A percentile compares a stretch with the other conserved stretches of the same genome.
Evolutionary conservation across 2,888 invertebrate genomes (phyloP).

Genomic region (Didymodactylos carnosus): DNA sequence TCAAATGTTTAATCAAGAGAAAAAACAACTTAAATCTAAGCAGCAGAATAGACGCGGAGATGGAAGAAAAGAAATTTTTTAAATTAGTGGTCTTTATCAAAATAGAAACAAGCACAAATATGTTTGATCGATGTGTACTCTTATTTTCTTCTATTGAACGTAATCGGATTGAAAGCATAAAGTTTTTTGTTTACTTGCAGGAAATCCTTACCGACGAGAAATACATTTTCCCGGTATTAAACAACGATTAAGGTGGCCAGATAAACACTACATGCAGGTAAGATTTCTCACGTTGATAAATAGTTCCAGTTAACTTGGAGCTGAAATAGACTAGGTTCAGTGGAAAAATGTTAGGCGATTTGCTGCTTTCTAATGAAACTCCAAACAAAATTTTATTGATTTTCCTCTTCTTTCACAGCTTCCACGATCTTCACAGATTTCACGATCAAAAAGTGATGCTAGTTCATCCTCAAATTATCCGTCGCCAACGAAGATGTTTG

Average conservation of each 20-base stretch:
- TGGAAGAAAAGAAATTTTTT: no score
- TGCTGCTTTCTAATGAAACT: no score
- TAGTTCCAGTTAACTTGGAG: no score
- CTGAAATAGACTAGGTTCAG: no score
- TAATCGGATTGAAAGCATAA: not conserved
- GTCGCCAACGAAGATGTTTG: not conserved
- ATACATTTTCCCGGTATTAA: not conserved
- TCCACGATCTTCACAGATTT: no score
- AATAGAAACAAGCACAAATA: not conserved
- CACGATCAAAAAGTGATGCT: not conserved
- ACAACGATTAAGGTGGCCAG: not conserved
- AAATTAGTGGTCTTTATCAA: no score
- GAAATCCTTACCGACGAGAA: not conserved
- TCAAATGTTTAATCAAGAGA: no score
- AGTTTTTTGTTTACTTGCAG: not conserved
- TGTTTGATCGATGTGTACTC: not conserved
- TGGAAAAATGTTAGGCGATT: no score
- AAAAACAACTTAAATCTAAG: no score
- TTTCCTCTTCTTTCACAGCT: not conserved
- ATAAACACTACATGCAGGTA: not conserved
- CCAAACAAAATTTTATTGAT: not conserved
- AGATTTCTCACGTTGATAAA: no score
- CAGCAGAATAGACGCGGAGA: no score
- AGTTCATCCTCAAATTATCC: not conserved
- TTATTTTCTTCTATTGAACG: not conserved